These are phyloP conservation scores for Leptinotarsa peninsularis DNA, from an alignment of 2,888 invertebrate species.

Conservation along the genomic window DNA sequence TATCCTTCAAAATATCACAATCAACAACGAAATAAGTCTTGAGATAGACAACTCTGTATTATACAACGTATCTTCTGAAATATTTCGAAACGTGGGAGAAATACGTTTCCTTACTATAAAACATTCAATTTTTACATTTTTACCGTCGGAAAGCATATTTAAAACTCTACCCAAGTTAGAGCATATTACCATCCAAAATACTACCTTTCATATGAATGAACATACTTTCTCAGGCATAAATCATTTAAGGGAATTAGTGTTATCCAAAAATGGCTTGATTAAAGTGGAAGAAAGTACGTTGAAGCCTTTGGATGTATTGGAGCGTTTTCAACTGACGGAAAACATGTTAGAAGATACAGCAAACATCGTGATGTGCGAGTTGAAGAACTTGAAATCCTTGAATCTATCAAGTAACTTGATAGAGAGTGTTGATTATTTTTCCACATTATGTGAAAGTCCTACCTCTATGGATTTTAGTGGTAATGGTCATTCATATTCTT, in stretches of 20 bases:
- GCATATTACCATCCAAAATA: conserved; percentile 49
- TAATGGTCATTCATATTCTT: conserved; percentile 30
- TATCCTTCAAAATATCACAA: conserved; percentile 56
- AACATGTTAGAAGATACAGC: conserved; percentile 50
- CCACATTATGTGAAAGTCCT: conserved; percentile 41
- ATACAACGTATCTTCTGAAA: conserved; percentile 45
- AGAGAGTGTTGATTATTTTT: conserved; percentile 33
- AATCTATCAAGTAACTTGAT: conserved; percentile 48
- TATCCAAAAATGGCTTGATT: conserved; percentile 52
- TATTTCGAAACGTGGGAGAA: conserved; percentile 57
- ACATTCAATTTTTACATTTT: conserved; percentile 50
- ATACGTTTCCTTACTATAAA: conserved; percentile 56
- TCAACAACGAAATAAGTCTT: conserved; percentile 59
- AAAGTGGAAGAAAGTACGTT: conserved; percentile 47
- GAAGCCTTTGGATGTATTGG: conserved; percentile 42
- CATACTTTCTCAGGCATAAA: conserved; percentile 48
- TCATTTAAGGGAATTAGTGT: conserved; percentile 48
- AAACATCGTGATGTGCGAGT: conserved; percentile 53
- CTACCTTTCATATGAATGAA: conserved; percentile 44
- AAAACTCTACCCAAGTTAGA: conserved; percentile 48
- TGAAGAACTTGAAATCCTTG: conserved; percentile 48
- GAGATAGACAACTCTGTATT: conserved; percentile 57
- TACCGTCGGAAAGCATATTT: conserved; percentile 47
- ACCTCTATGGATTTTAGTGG: conserved; percentile 26
- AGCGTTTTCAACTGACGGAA: conserved; percentile 47